phyloP scores from a whole-genome alignment of 2,888 invertebrate species.

The Cremastinae sp. region DNA sequence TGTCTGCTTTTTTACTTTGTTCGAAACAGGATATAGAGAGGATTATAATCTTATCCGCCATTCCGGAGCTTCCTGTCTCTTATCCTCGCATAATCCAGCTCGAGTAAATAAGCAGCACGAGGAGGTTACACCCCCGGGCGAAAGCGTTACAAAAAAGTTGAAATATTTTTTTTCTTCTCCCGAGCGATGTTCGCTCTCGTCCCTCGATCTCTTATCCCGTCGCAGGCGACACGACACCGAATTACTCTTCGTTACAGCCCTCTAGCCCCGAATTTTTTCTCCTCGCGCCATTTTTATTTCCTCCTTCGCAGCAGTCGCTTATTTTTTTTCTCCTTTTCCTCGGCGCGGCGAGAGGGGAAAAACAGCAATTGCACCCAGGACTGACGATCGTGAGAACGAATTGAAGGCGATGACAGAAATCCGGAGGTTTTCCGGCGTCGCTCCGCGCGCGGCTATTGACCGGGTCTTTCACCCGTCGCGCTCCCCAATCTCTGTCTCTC shows the following conservation, averaged over 20 bases:
- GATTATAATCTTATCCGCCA: constrained; percentile 31
- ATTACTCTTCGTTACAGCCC: too few species aligned
- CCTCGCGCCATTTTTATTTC: not conserved
- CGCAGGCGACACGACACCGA: not conserved
- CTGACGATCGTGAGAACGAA: too few species aligned
- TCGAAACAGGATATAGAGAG: constrained; percentile 1
- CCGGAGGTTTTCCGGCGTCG: too few species aligned
- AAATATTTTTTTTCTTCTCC: constrained; percentile 4
- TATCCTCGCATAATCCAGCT: constrained; percentile 24
- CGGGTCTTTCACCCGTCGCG: too few species aligned
- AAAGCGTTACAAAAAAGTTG: constrained; percentile 15
- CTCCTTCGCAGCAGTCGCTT: not conserved
- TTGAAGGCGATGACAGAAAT: too few species aligned
- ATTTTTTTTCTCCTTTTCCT: not conserved
- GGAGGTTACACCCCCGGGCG: not conserved
- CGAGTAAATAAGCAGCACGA: constrained; percentile 38
- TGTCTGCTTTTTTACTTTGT: constrained; percentile 11
- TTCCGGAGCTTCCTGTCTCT: constrained; percentile 23
- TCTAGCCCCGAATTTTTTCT: not conserved
- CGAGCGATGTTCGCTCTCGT: too few species aligned
- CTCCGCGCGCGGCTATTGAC: too few species aligned
- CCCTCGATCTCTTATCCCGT: not conserved
- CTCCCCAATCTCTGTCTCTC: too few species aligned
- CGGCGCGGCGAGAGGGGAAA: too few species aligned
- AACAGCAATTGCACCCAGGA: too few species aligned